Evolutionary conservation across 1,140 invertebrate genomes (phyloP).

Genomic region (Drosophila equinoxialis): DNA sequence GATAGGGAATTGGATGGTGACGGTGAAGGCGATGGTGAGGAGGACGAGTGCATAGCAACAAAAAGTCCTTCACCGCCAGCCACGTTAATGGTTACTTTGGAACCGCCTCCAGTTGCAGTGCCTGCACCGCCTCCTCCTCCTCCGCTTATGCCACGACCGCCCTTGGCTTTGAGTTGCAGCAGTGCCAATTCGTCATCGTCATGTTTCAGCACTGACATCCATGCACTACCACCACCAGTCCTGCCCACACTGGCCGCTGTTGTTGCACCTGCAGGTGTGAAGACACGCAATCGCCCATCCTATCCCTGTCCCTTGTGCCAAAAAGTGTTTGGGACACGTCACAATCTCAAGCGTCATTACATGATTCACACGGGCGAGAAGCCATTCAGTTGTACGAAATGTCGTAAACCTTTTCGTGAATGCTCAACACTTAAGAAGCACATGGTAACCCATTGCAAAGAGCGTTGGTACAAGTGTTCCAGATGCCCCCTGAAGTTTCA

Average conservation of each 20-base stretch:
- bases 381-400: conserved; percentile 74
- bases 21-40: conserved; percentile 9
- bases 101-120: conserved; percentile 30
- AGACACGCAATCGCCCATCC: conserved; percentile 42
- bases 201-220: conserved; percentile 55
- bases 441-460: conserved; percentile 74
- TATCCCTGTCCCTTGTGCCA: conserved; percentile 74
- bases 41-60: conserved; percentile 1
- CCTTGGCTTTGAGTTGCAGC: conserved; percentile 52
- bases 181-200: conserved; percentile 70
- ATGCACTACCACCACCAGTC: neutral
- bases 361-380: conserved; percentile 82
- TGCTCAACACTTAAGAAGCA: conserved; percentile 78
- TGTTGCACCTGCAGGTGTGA: neutral
- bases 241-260: neutral
- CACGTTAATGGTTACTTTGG: conserved; percentile 49
- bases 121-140: conserved; percentile 19
- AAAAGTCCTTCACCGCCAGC: conserved; percentile 19
- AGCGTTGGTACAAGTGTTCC: conserved; percentile 77
- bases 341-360: conserved; percentile 79
- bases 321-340: conserved; percentile 77
- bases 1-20: conserved; percentile 18
- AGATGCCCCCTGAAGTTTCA: conserved; percentile 65
- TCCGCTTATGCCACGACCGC: conserved; percentile 36
- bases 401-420: conserved; percentile 78